Conservation (phyloP, 2,888 invertebrate genomes). For the Apodemia hepburni region DNA sequence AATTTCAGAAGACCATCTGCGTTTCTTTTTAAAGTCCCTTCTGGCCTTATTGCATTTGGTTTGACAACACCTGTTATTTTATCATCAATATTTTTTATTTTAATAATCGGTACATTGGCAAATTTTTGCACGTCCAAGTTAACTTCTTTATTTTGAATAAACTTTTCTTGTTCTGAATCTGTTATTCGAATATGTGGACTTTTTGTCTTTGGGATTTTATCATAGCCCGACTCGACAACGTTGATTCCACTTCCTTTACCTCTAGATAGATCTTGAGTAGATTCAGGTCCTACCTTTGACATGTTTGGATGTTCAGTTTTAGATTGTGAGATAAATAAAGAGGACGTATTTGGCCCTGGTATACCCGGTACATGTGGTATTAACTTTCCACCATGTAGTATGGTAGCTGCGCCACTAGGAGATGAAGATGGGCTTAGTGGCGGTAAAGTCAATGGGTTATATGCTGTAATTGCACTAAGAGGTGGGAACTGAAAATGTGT, state of each 20-base stretch:
- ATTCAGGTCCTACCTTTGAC: conserved; percentile 42
- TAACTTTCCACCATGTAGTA: conserved; percentile 85
- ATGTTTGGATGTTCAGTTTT: background rate
- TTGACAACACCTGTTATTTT: conserved; percentile 45
- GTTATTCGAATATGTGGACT: conserved; percentile 39
- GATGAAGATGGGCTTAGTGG: conserved; percentile 67
- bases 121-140: conserved; percentile 45
- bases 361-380: conserved; percentile 94
- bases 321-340: conserved; percentile 48
- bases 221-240: conserved; percentile 44
- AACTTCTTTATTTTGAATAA: conserved; percentile 42
- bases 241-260: conserved; percentile 42
- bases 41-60: conserved; percentile 45
- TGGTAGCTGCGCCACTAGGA: conserved; percentile 82
- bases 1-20: conserved; percentile 55
- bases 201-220: conserved; percentile 46
- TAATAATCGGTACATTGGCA: conserved; percentile 55
- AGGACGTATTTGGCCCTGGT: conserved; percentile 87
- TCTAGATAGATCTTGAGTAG: conserved; percentile 39
- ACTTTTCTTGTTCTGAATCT: conserved; percentile 48
- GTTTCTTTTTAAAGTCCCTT: conserved; percentile 53
- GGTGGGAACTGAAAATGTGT: conserved; percentile 84
- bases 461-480: conserved; percentile 84
- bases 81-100: conserved; percentile 64
- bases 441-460: conserved; percentile 84